phyloP scores from a whole-genome alignment of 2,888 invertebrate genomes.

The Leucophora obtusa region DNA sequence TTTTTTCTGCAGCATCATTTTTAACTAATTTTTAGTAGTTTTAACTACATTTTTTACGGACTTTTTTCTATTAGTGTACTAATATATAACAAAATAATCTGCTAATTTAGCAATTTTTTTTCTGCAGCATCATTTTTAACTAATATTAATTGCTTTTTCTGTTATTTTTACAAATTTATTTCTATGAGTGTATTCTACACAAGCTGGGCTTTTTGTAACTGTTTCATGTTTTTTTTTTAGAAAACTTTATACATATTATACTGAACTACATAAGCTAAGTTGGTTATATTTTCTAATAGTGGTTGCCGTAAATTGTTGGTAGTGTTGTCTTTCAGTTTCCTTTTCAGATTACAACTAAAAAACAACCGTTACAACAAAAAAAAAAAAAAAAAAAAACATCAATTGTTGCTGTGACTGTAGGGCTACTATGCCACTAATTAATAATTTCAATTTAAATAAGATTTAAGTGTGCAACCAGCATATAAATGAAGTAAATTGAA shows the following conservation, averaged over 20 bases:
- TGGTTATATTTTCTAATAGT: not conserved
- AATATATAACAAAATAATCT: too few relatives aligned
- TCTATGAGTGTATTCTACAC: not conserved
- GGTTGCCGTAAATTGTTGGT: slow-evolving; percentile 22
- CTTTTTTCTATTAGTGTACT: too few relatives aligned
- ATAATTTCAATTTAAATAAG: slow-evolving; percentile 65
- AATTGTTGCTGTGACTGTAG: slow-evolving; percentile 32
- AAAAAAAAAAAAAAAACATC: not conserved
- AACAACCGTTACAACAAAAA: slow-evolving; percentile 4
- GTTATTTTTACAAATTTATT: too few relatives aligned
- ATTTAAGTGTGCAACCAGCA: slow-evolving; percentile 61
- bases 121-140: too few relatives aligned
- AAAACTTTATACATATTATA: not conserved
- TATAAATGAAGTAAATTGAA: slow-evolving; percentile 58
- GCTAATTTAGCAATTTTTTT: too few relatives aligned
- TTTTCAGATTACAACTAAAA: not conserved
- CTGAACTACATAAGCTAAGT: not conserved
- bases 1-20: too few relatives aligned
- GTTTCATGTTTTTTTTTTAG: not conserved
- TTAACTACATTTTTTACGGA: too few relatives aligned
- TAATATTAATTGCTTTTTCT: too few relatives aligned
- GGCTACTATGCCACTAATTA: slow-evolving; percentile 59
- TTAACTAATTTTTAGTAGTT: too few relatives aligned
- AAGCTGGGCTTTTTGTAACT: not conserved
- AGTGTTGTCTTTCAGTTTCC: slow-evolving; percentile 4